Percentiles rank a stretch among this genome's conserved stretches.
phyloP scores from a whole-genome alignment of 1,140 invertebrate genomes.

The Heliconius melpomene region DNA sequence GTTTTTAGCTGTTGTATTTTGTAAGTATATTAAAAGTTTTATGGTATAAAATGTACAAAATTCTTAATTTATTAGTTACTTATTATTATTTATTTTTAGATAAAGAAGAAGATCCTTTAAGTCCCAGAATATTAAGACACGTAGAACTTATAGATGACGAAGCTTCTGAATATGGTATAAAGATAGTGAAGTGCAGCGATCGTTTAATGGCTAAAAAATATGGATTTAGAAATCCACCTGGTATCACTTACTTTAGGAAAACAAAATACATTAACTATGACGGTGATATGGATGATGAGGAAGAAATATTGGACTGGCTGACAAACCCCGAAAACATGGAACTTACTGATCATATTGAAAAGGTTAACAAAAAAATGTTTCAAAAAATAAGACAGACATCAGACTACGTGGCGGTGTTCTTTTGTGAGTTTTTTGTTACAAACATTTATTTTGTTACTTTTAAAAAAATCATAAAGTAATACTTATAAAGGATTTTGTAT shows the following conservation, averaged over 20 bases:
- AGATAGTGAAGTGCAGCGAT: slow-evolving; percentile 94
- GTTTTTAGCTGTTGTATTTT: slow-evolving; percentile 95
- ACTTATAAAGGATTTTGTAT: neutral
- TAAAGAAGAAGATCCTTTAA: slow-evolving; percentile 91
- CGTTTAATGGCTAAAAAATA: slow-evolving; percentile 97
- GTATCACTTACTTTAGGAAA: slow-evolving; percentile 95
- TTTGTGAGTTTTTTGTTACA: slow-evolving; percentile 88
- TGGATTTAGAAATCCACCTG: slow-evolving; percentile 93
- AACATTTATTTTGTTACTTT: neutral
- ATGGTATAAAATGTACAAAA: neutral
- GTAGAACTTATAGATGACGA: slow-evolving; percentile 96
- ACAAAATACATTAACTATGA: slow-evolving; percentile 95
- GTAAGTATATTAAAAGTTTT: slow-evolving; percentile 84
- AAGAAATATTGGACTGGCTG: slow-evolving; percentile 96
- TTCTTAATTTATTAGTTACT: slow-evolving; percentile 15
- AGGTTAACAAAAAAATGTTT: slow-evolving; percentile 96
- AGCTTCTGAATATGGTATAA: slow-evolving; percentile 94
- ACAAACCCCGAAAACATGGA: slow-evolving; percentile 97
- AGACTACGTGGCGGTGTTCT: slow-evolving; percentile 96
- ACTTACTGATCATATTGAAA: slow-evolving; percentile 95
- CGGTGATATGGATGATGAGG: slow-evolving; percentile 95
- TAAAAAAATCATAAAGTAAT: neutral
- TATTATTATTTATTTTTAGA: slow-evolving; percentile 80
- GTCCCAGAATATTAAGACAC: slow-evolving; percentile 89
- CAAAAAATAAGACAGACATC: slow-evolving; percentile 94